Conservation (phyloP, 2,113 vertebrate genomes). For the Plectropomus leopardus region DNA sequence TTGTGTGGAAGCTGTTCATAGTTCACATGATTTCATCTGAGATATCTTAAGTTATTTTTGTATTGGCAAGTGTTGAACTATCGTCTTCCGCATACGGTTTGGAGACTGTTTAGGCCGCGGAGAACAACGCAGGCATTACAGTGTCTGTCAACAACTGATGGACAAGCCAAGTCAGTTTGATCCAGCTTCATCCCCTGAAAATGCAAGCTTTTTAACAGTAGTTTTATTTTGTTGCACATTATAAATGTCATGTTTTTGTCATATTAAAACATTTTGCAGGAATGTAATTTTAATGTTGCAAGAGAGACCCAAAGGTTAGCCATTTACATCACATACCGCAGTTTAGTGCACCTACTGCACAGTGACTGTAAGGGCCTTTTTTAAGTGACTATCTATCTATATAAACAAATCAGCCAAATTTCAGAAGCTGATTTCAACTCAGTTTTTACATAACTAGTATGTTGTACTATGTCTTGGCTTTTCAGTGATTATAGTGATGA, state of each 20-base stretch:
- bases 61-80: slow-evolving; percentile 25
- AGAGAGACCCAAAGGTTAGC: neutral
- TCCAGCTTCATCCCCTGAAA: neutral
- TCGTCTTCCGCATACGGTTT: neutral
- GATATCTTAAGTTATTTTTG: slow-evolving; percentile 23
- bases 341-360: neutral
- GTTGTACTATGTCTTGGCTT: neutral
- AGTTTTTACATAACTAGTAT: neutral
- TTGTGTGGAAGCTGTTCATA: slow-evolving; percentile 48
- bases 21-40: slow-evolving; percentile 55
- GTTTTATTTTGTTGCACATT: neutral
- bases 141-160: neutral
- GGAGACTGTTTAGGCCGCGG: neutral
- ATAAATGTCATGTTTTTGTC: neutral
- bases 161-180: neutral
- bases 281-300: neutral
- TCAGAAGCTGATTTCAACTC: neutral
- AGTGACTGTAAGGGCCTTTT: slow-evolving; percentile 2
- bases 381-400: neutral
- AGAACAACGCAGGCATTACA: slow-evolving; percentile 15
- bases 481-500: neutral
- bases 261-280: slow-evolving; percentile 6
- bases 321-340: neutral
- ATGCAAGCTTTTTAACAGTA: slow-evolving; percentile 8
- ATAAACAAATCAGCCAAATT: neutral